These are phyloP conservation scores for Cheilosia scutellata DNA, from an alignment of 2,888 invertebrate species.

Conservation along the genomic window DNA sequence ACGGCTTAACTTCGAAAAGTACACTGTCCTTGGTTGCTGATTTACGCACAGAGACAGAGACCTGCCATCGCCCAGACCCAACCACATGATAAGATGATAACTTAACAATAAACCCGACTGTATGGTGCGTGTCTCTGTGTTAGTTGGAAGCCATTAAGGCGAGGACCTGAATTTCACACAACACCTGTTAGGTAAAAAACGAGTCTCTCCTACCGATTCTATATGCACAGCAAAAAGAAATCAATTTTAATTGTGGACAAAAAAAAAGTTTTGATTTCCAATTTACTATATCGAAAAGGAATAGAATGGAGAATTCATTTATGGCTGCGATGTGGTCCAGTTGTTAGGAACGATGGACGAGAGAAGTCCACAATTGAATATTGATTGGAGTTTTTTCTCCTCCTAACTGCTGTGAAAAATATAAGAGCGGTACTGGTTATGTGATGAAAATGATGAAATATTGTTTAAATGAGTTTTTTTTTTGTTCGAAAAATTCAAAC, in stretches of 20 bases:
- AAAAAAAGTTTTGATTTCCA: conserved; percentile 39
- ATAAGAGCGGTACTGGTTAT: background rate
- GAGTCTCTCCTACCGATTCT: background rate
- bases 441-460: background rate
- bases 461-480: background rate
- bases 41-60: background rate
- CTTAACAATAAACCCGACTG: conserved; percentile 4
- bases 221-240: conserved; percentile 14
- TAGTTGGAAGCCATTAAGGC: background rate
- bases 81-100: conserved; percentile 10
- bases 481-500: background rate
- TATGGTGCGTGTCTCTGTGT: background rate
- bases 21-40: conserved; percentile 31
- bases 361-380: conserved; percentile 31
- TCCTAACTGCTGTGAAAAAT: background rate
- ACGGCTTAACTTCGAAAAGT: conserved; percentile 31
- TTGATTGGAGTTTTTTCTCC: conserved; percentile 17
- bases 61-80: background rate
- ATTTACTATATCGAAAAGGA: conserved; percentile 5
- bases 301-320: conserved; percentile 3
- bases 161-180: conserved; percentile 4
- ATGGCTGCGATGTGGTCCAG: conserved; percentile 15
- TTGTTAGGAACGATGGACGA: conserved; percentile 1
- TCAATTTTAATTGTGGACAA: conserved; percentile 42
- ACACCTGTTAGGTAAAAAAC: conserved; percentile 9